A percentile compares a stretch with the other conserved stretches of the same genome.
Evolutionary conservation across 2,888 invertebrate species (phyloP).

Genomic region (Strigamia transsilvanica): DNA sequence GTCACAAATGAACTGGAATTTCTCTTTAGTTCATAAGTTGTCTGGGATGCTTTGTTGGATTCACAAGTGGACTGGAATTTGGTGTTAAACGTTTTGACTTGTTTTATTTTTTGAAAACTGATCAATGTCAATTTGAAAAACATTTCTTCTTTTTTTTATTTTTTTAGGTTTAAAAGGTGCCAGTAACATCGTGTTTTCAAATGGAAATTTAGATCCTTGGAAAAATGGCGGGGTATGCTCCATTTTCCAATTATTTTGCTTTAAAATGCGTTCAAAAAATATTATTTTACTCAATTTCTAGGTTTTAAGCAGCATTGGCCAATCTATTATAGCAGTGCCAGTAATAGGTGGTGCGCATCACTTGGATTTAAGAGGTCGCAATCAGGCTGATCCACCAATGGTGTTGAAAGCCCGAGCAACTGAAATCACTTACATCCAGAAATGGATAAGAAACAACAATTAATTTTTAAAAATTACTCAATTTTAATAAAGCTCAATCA

Average conservation of each 20-base stretch:
- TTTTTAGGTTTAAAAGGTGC: constrained; percentile 60
- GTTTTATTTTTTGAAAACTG: no score
- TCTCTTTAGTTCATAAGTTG: no score
- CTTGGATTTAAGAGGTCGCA: constrained; percentile 61
- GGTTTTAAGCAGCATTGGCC: constrained; percentile 57
- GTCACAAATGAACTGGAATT: no score
- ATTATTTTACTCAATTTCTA: not conserved
- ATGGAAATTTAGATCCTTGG: constrained; percentile 61
- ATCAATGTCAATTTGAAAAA: not conserved
- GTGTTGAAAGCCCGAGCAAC: constrained; percentile 57
- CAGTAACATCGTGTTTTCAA: constrained; percentile 64
- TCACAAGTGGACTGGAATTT: no score
- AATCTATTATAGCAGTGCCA: constrained; percentile 55
- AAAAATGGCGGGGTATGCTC: constrained; percentile 54
- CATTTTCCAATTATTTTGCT: not conserved
- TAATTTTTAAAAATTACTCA: not conserved
- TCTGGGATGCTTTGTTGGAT: no score
- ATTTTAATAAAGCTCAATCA: not conserved
- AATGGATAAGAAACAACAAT: constrained; percentile 53
- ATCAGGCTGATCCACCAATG: constrained; percentile 60
- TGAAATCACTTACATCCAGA: constrained; percentile 54
- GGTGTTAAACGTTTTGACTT: no score
- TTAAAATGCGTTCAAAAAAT: not conserved
- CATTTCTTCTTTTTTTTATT: not conserved
- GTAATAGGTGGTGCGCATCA: constrained; percentile 61